These are phyloP conservation scores for Leptinotarsa juncta DNA, from an alignment of 2,888 invertebrate genomes.

Conservation along the genomic window DNA sequence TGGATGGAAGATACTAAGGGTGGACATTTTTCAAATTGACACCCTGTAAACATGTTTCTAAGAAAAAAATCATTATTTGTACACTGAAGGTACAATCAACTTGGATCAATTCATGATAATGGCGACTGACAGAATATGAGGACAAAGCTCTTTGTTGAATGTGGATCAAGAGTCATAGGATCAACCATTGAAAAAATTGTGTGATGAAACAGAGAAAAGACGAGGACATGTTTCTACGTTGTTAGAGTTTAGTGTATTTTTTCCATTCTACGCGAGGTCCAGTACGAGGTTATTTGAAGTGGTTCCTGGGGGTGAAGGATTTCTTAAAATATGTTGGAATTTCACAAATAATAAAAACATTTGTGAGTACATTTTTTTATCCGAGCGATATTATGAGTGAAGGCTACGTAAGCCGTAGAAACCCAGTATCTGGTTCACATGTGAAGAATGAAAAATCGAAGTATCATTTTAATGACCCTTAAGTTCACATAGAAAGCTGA, in stretches of 20 bases:
- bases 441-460: too few species aligned
- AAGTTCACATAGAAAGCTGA: too few species aligned
- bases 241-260: neutral
- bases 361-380: too few species aligned
- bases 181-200: constrained; percentile 7
- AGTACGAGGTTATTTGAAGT: neutral
- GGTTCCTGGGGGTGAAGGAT: neutral
- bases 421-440: too few species aligned
- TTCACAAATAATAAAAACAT: too few species aligned
- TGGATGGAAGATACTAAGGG: too few species aligned
- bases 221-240: constrained; percentile 2
- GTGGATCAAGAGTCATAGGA: constrained; percentile 36
- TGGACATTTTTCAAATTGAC: too few species aligned
- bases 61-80: constrained; percentile 5
- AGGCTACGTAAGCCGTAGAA: too few species aligned
- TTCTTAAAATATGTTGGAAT: neutral
- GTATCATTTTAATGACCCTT: too few species aligned
- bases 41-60: neutral
- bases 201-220: constrained; percentile 3
- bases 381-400: too few species aligned
- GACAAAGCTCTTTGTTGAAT: constrained; percentile 32
- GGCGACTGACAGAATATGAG: constrained; percentile 22
- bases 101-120: constrained; percentile 15
- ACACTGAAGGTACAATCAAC: neutral
- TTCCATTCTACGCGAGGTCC: neutral